Base-by-base conservation (phyloP, 1,140 invertebrate species). In the Anthonomus grandis region DNA sequence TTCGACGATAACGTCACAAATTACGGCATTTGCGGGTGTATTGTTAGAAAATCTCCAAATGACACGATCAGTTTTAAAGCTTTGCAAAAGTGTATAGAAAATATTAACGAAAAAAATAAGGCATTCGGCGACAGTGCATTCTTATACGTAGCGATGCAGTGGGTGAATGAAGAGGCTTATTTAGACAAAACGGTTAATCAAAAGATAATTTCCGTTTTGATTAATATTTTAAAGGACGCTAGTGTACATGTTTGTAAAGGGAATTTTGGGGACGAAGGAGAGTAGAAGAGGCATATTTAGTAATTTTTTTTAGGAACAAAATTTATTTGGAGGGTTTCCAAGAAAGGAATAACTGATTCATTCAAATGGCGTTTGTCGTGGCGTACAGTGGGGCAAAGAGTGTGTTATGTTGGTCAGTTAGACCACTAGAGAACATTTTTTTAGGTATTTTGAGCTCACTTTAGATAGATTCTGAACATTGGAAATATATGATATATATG, bases 131-230 rank as follows among this genome's bases (percentile, higher is more conserved):
- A 46, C 3, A 34, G 60, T 15, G 24, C 45, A 8, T 69, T 59
- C 34, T 17, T 49, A 9, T 59, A 60, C 22, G 52, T 66, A 15
- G 64, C 57, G 19, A 49, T 67, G 22, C 57, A 64, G 54, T 45
- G 44, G 15, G 49, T 64, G 8, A 17, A 50, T 5, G 60, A 65
- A 51, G 22, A 56, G 5, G 21, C n/a, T 5, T 52, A 59, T 17
- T 21, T 24, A 10, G 62, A 64, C 31, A 41, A 62, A 39, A n/a
- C 48, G 8, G 31, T 66, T 10, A 66, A 62, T 57, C 15, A 56
- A 23, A 69, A 69, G 58, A 38, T 69, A 1, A 57, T 62, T 13
- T 65, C 63, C 17, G 18, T 67, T 21, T 19, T 67, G 23, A 65
- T 27, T 10, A 65, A 64, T 55, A 18, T n/a, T 10, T 37, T 65